A percentile compares a stretch with the other conserved stretches of the same genome.
phyloP scores from a whole-genome alignment of 2,888 invertebrate genomes.

The Julus scandinavius region DNA sequence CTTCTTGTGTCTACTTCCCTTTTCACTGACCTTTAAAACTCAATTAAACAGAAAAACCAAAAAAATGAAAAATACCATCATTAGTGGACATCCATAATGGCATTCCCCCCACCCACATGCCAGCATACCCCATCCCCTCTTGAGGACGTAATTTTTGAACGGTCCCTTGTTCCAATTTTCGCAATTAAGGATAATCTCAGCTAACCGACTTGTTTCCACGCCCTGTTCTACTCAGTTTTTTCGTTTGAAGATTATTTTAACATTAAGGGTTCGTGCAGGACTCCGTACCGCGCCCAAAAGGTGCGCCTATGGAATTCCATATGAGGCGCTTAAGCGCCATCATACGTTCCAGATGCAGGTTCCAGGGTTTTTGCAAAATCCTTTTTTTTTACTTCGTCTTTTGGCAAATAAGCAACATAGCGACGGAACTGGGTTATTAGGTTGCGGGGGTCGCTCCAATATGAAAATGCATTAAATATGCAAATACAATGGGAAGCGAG shows the following conservation, averaged over 20 bases:
- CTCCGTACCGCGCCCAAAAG: background rate
- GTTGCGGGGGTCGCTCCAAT: conserved; percentile 1
- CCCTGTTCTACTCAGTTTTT: background rate
- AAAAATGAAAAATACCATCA: no score
- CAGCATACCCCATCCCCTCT: no score
- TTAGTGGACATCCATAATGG: no score
- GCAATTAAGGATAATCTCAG: background rate
- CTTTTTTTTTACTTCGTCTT: background rate
- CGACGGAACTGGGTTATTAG: background rate
- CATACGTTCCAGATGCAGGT: background rate
- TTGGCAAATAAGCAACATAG: background rate
- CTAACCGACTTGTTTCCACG: background rate
- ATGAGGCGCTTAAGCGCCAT: background rate
- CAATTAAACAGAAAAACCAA: no score
- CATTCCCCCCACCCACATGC: no score
- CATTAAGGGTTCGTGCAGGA: background rate
- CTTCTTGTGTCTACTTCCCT: no score
- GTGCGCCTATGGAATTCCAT: background rate
- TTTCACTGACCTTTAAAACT: no score
- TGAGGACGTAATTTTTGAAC: background rate
- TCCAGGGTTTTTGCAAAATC: background rate
- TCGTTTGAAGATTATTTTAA: background rate
- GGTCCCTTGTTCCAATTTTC: background rate
- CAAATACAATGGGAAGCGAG: background rate
- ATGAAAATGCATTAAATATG: conserved; percentile 19